Conservation (phyloP, 1,140 invertebrate genomes). For the Saccostrea cuccullata region DNA sequence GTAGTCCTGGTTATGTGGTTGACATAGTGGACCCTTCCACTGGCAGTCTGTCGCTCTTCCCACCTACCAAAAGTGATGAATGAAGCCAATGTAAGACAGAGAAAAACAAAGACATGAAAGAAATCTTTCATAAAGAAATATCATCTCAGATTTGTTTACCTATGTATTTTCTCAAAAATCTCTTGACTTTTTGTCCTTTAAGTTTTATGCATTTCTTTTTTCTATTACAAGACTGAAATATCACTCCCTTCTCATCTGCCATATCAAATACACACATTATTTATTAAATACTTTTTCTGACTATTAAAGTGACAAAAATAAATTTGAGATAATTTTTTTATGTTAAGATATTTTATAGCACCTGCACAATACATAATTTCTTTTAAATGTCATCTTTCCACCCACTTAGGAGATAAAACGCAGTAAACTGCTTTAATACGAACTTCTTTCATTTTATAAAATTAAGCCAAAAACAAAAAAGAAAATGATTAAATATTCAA, state of each 20-base stretch:
- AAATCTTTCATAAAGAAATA: not conserved
- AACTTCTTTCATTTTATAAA: not conserved
- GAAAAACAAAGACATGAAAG: not conserved
- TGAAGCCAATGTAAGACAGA: not conserved
- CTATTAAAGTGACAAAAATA: slow-evolving; percentile 13
- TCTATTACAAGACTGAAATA: not conserved
- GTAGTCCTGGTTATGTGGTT: slow-evolving; percentile 95
- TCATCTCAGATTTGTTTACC: too few species aligned
- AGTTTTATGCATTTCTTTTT: not conserved
- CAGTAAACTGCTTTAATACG: not conserved
- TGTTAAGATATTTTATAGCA: not conserved
- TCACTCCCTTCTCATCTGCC: not conserved
- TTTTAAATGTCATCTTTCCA: slow-evolving; percentile 11
- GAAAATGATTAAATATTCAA: not conserved
- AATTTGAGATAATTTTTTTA: not conserved
- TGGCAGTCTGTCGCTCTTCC: slow-evolving; percentile 92
- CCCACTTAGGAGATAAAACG: not conserved
- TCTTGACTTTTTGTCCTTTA: too few species aligned
- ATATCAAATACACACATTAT: not conserved
- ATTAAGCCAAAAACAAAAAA: not conserved
- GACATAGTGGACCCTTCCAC: slow-evolving; percentile 93
- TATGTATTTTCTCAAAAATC: too few species aligned
- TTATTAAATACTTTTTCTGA: not conserved
- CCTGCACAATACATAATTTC: not conserved
- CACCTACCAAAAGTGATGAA: slow-evolving; percentile 81